These are phyloP conservation scores for Lottia scabra DNA, from an alignment of 2,888 invertebrate genomes.

Conservation along the genomic window DNA sequence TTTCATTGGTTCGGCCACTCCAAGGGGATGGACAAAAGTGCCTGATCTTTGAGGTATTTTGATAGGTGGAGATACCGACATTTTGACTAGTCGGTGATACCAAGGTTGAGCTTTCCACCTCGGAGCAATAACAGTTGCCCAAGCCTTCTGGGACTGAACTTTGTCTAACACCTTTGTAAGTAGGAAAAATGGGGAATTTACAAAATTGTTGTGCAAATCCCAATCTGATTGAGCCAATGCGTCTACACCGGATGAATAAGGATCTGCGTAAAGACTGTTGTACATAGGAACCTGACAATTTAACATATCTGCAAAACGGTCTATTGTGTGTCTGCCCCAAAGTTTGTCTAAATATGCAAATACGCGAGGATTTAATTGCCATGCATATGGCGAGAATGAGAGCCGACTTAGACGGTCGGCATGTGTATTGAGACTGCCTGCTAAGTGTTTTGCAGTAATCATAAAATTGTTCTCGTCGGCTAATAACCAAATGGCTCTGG, in stretches of 20 bases:
- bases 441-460: not conserved
- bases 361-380: not conserved
- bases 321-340: constrained; percentile 16
- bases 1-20: not conserved
- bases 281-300: constrained; percentile 3
- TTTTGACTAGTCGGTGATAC: constrained; percentile 2
- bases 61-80: not conserved
- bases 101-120: constrained; percentile 3
- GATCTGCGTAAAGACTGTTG: constrained; percentile 11
- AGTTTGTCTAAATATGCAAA: constrained; percentile 5
- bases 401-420: constrained; percentile 1
- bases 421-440: not conserved
- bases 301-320: constrained; percentile 3
- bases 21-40: not conserved
- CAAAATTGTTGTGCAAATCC: constrained; percentile 8
- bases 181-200: constrained; percentile 8
- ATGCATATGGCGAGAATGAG: not conserved
- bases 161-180: not conserved
- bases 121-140: constrained; percentile 13
- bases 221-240: constrained; percentile 8
- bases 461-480: not conserved
- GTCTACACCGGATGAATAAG: constrained; percentile 1
- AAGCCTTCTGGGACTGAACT: constrained; percentile 1
- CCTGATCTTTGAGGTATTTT: constrained; percentile 1
- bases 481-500: constrained; percentile 6